A percentile compares a stretch with the other conserved stretches of the same genome.
Evolutionary conservation across 1,140 invertebrate species (phyloP).

Genomic region (Tribolium madens): DNA sequence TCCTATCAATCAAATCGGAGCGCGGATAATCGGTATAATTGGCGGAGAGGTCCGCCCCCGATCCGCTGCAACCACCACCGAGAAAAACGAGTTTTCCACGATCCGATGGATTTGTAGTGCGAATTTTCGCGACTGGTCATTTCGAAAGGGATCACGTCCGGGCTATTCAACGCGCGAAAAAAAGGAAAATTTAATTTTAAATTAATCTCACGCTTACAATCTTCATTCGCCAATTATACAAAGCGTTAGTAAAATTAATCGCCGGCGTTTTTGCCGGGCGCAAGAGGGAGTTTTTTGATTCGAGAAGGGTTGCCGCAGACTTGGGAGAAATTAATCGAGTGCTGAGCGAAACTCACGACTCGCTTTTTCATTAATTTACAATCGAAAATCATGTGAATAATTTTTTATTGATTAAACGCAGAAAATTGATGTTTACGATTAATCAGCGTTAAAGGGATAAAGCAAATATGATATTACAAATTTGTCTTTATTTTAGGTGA

Average conservation of each 20-base stretch:
- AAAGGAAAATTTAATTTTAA: conserved; percentile 28
- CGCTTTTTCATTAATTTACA: neutral
- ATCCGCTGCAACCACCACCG: neutral
- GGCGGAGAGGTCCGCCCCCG: conserved; percentile 5
- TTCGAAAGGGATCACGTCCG: conserved; percentile 19
- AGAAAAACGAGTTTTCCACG: conserved; percentile 6
- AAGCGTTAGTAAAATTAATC: conserved; percentile 4
- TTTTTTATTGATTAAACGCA: neutral
- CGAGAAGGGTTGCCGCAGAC: neutral
- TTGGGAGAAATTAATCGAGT: neutral
- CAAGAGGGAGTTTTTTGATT: neutral
- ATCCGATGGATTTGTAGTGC: conserved; percentile 13
- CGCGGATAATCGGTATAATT: conserved; percentile 29
- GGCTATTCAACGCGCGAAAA: too few relatives aligned
- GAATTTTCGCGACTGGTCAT: conserved; percentile 10
- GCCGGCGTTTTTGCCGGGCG: neutral
- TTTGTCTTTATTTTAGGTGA: neutral
- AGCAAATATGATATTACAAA: neutral
- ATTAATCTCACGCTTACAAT: conserved; percentile 26
- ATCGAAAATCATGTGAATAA: too few relatives aligned
- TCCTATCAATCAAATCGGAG: conserved; percentile 19
- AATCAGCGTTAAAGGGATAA: neutral
- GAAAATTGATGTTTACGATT: neutral
- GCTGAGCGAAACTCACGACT: neutral
- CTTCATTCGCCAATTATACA: conserved; percentile 27